phyloP scores from a whole-genome alignment of 2,113 vertebrate genomes.

The Pygoscelis antarcticus region DNA sequence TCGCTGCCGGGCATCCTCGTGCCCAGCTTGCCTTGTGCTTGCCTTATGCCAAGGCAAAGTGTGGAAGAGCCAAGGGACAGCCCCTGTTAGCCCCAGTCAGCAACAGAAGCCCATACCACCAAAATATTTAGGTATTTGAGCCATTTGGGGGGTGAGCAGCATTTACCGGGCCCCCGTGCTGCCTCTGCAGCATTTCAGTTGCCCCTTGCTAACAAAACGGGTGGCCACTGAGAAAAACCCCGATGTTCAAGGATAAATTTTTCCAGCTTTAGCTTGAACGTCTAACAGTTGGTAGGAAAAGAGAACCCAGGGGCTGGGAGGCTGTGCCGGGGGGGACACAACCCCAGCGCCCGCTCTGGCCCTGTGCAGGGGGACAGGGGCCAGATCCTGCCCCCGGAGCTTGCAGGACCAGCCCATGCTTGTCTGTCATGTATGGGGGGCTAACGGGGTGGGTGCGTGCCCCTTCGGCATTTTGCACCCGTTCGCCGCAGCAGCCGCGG shows the following conservation, averaged over 20 bases:
- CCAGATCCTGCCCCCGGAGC: neutral
- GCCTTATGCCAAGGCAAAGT: too few species aligned
- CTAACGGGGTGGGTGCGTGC: rapidly evolving
- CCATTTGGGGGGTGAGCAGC: neutral
- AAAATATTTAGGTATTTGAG: neutral
- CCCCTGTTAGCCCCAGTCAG: too few species aligned
- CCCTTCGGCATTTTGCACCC: neutral
- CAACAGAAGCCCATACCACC: too few species aligned
- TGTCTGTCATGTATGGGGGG: rapidly evolving
- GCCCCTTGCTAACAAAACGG: neutral
- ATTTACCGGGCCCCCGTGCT: rapidly evolving
- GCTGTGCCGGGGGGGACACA: neutral
- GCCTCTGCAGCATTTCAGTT: neutral
- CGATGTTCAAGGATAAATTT: neutral
- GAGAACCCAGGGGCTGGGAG: neutral
- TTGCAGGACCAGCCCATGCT: neutral
- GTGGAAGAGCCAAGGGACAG: too few species aligned
- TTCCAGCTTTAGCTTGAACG: neutral
- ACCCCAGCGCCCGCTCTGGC: rapidly evolving
- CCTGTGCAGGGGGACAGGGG: neutral
- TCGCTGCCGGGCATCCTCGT: too few species aligned
- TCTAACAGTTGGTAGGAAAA: neutral
- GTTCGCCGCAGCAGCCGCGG: rapidly evolving
- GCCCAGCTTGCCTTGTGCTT: too few species aligned
- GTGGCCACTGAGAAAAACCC: neutral